phyloP scores from a whole-genome alignment of 2,113 vertebrate species.

The Semicossyphus pulcher region DNA sequence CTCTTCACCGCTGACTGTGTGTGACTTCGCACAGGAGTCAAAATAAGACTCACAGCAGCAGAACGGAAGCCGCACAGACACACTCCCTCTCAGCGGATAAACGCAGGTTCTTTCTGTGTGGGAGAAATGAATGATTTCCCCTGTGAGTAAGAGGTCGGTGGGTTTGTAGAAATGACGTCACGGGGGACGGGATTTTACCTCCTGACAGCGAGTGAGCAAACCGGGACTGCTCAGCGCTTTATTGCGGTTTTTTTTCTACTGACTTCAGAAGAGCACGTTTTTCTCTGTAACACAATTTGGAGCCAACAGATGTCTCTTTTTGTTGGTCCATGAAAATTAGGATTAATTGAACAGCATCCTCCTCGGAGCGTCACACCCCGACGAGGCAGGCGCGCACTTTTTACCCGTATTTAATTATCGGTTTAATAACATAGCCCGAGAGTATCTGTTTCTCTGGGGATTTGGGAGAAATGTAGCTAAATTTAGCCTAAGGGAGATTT shows the following conservation, averaged over 20 bases:
- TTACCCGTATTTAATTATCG: background rate
- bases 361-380: background rate
- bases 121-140: background rate
- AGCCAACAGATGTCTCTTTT: background rate
- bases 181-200: constrained; percentile 7
- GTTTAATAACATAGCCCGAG: background rate
- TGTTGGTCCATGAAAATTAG: background rate
- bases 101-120: no score
- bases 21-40: no score
- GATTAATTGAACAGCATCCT: background rate
- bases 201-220: background rate
- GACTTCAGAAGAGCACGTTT: background rate
- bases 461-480: background rate
- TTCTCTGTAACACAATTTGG: no score
- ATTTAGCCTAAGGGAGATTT: background rate
- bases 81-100: no score
- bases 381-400: background rate
- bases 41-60: no score
- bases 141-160: background rate
- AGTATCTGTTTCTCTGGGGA: background rate
- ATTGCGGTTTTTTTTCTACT: background rate
- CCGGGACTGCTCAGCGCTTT: no score
- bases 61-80: no score
- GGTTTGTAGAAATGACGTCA: constrained; percentile 10
- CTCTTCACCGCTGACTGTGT: no score